These are phyloP conservation scores for Calliopsis andreniformis DNA, from an alignment of 1,140 invertebrate species.

Conservation along the genomic window DNA sequence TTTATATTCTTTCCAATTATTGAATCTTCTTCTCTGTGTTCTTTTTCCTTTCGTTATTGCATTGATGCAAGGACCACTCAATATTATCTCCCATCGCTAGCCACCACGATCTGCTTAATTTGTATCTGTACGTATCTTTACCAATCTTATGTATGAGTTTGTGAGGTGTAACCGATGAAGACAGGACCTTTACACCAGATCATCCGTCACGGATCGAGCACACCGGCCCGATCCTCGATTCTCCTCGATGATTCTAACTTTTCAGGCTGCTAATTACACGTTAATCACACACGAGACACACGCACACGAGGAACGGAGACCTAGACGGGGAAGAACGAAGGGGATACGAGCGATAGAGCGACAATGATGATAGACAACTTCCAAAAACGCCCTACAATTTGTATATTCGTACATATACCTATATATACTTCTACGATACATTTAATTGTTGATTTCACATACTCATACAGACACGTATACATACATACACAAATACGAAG, in stretches of 20 bases:
- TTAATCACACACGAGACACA: neutral
- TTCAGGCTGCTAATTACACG: neutral
- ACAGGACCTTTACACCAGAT: slow-evolving; percentile 20
- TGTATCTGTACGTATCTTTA: slow-evolving; percentile 75
- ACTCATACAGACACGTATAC: slow-evolving; percentile 18
- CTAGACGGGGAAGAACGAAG: neutral
- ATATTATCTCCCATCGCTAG: slow-evolving; percentile 81
- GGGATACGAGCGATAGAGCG: neutral
- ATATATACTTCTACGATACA: neutral
- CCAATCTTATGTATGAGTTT: slow-evolving; percentile 67
- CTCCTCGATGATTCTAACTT: neutral
- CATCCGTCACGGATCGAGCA: neutral
- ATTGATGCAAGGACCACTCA: slow-evolving; percentile 82
- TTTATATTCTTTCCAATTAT: slow-evolving; percentile 66
- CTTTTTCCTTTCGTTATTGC: slow-evolving; percentile 71
- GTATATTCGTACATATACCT: neutral
- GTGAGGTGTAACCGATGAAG: slow-evolving; percentile 34
- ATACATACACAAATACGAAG: neutral
- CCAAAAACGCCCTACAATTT: neutral
- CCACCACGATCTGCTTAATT: slow-evolving; percentile 79
- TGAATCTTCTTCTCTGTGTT: slow-evolving; percentile 66
- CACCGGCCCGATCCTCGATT: neutral
- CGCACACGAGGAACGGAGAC: neutral
- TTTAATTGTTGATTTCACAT: slow-evolving; percentile 9
- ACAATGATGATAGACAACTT: neutral